A percentile compares a stretch with the other conserved stretches of the same genome.
Evolutionary conservation across 2,888 invertebrate genomes (phyloP).

Genomic region (Dorcus parallelipipedus): DNA sequence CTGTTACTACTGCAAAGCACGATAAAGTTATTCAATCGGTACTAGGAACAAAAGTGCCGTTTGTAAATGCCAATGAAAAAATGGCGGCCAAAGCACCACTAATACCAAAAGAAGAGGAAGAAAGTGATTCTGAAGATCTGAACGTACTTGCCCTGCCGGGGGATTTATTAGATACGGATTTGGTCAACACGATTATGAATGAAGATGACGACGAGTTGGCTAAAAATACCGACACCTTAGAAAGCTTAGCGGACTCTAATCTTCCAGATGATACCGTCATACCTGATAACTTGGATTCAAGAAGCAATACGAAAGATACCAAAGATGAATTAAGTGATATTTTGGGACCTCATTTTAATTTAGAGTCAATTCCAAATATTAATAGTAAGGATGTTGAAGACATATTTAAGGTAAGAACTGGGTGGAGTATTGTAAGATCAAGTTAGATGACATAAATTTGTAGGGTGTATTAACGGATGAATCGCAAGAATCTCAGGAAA

Average conservation of each 20-base stretch:
- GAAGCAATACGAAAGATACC: conserved; percentile 53
- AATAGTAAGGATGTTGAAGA: conserved; percentile 90
- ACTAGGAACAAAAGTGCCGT: conserved; percentile 18
- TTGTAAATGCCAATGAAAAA: conserved; percentile 22
- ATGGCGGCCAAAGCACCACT: conserved; percentile 19
- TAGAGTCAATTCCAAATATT: conserved; percentile 82
- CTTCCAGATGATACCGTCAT: conserved; percentile 46
- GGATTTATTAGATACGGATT: conserved; percentile 63
- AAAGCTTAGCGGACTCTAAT: conserved; percentile 48
- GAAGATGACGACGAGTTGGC: conserved; percentile 56
- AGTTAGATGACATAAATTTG: conserved; percentile 1
- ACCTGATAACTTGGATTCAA: conserved; percentile 39
- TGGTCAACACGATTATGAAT: conserved; percentile 67
- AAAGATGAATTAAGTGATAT: conserved; percentile 72
- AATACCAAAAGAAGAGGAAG: conserved; percentile 45
- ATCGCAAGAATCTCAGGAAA: conserved; percentile 75
- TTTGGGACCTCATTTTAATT: conserved; percentile 65
- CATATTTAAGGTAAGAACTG: conserved; percentile 65
- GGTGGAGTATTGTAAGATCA: no score
- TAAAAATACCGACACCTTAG: conserved; percentile 53
- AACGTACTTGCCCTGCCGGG: conserved; percentile 63
- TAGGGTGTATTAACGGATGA: conserved; percentile 79
- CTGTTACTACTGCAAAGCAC: conserved; percentile 64
- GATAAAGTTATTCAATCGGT: conserved; percentile 20
- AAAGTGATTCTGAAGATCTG: conserved; percentile 59